A percentile compares a stretch with the other conserved stretches of the same genome.
Conservation (phyloP, 2,797 vertebrate genomes). For the Acanthopagrus latus region DNA sequence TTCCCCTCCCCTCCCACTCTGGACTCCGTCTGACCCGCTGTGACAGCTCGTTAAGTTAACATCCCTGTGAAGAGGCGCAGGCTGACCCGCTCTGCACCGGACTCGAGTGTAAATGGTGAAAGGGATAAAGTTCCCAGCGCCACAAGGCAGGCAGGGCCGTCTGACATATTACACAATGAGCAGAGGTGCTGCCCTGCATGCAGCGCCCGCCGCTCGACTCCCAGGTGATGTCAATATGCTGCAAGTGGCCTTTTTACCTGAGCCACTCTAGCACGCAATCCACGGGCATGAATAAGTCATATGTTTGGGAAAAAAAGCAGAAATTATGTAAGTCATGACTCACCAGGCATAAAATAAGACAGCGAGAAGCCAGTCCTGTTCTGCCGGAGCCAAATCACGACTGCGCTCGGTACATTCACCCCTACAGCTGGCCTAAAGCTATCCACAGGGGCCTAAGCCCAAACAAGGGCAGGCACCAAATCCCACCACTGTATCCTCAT, state of each 20-base stretch:
- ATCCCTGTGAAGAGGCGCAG: slow-evolving; percentile 22
- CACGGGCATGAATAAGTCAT: slow-evolving; percentile 81
- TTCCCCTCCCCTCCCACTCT: slow-evolving; percentile 21
- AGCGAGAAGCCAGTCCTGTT: slow-evolving; percentile 51
- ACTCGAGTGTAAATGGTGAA: slow-evolving; percentile 29
- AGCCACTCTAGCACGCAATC: slow-evolving; percentile 39
- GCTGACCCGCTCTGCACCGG: slow-evolving; percentile 24
- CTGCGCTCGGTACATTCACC: slow-evolving; percentile 42
- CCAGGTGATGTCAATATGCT: slow-evolving; percentile 37
- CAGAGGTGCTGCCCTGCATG: slow-evolving; percentile 39
- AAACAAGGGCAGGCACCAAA: slow-evolving; percentile 34
- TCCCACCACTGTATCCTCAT: slow-evolving; percentile 42
- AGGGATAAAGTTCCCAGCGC: slow-evolving; percentile 13
- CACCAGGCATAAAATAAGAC: slow-evolving; percentile 75
- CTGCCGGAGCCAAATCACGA: slow-evolving; percentile 60
- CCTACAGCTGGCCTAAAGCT: slow-evolving; percentile 41
- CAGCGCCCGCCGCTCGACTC: neutral
- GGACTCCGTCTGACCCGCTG: slow-evolving; percentile 34
- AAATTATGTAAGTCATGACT: slow-evolving; percentile 85
- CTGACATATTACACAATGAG: slow-evolving; percentile 39
- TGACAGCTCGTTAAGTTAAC: slow-evolving; percentile 39
- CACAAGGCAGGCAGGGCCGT: slow-evolving; percentile 16
- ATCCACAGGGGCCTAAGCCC: slow-evolving; percentile 39
- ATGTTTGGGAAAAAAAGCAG: slow-evolving; percentile 61
- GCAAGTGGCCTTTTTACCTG: slow-evolving; percentile 60